Evolutionary conservation across 2,113 vertebrate species (phyloP), one percentile per base, ranked within the genome.

Genomic region (Channa argus): DNA sequence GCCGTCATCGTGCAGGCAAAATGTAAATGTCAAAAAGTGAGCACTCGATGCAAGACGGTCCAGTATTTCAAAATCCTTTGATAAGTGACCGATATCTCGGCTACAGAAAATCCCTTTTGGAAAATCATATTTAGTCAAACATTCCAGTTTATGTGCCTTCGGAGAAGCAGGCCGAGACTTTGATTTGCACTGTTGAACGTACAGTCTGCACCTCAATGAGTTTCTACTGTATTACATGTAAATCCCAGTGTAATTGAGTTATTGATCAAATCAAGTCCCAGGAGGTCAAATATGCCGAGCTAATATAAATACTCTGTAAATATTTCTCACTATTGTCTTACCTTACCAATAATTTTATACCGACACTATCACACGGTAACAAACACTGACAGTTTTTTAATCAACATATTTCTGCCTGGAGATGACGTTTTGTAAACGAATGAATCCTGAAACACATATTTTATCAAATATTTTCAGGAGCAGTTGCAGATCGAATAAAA

Each of bases 261-360:
- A 71, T 66, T 80, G 81, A 88, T 89, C 79, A 90, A 84, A 86
- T 88, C 93, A 93, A 85, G 92, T 86, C 88, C 91, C 91, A 92
- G 93, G 94, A 94, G 92, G 93, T 92, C 89, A 92, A 95, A 94
- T 94, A 92, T 94, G 89, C 93, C 92, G 93, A 88, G 92, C 94
- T 93, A 93, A 95, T 95, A 94, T 90, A 84, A 89, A 70, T 71
- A 92, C 92, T 92, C 87, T 97, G 96, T 97, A 96, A 95, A 97
- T 97, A 97, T 58, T 61, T 63, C 45, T 93, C 93, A 89, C 86
- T 94, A 92, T 95, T 83, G 95, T 95, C 80, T 93, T 95, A 93
- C 92, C 88, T 92, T 93, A 94, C 93, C 93, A 90, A 92, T 80
- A 81, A 92, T 73, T 79, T 95, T 94, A 91, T 96, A 95, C 93